Evolutionary conservation across 2,797 vertebrate genomes (phyloP).

Genomic region (Etheostoma nigrum): DNA sequence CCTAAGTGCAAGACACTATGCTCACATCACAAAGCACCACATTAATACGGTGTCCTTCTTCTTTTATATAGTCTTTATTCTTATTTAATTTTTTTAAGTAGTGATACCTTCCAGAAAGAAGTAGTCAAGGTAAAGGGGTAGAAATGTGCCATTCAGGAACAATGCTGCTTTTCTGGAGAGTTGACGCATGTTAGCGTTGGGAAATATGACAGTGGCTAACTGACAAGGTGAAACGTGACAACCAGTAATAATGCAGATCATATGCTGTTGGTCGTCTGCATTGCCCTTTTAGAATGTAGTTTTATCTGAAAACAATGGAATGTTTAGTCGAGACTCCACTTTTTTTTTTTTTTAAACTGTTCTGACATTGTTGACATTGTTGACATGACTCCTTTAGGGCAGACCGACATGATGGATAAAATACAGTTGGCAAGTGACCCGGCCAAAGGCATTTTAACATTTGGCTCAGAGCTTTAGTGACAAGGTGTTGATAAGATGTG

Average conservation of each 20-base stretch:
- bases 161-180: neutral
- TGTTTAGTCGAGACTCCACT: slow-evolving; percentile 21
- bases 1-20: neutral
- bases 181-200: neutral
- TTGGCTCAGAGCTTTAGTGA: slow-evolving; percentile 57
- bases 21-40: accelerated
- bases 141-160: neutral
- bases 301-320: neutral
- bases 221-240: neutral
- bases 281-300: neutral
- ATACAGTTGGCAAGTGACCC: slow-evolving; percentile 55
- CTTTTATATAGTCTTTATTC: neutral
- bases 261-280: neutral
- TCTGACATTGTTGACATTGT: slow-evolving; percentile 49
- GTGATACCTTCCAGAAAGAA: neutral
- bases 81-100: neutral
- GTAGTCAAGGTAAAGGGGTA: neutral
- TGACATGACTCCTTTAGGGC: slow-evolving; percentile 42
- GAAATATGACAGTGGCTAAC: neutral
- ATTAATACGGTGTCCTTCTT: neutral
- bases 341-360: neutral
- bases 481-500: slow-evolving; percentile 68
- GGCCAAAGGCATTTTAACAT: slow-evolving; percentile 62
- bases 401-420: slow-evolving; percentile 58
- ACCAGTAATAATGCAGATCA: neutral